phyloP scores from a whole-genome alignment of 2,113 vertebrate species.

The Uria aalge region DNA sequence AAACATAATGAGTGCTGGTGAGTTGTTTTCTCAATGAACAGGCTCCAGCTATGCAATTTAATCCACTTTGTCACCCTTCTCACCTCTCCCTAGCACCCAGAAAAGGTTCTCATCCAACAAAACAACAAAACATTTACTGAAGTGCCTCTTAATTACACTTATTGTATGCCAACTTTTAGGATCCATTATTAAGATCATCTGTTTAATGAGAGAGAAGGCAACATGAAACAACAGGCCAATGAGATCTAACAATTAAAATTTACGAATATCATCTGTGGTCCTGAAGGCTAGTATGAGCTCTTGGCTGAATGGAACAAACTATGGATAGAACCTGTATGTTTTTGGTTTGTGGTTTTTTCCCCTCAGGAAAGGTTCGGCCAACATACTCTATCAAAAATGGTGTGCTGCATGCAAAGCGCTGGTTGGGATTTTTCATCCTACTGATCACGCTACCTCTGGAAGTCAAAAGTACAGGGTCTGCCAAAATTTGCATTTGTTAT shows the following conservation, averaged over 20 bases:
- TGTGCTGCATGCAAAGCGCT: not conserved
- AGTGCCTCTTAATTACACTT: not conserved
- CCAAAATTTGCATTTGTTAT: not conserved
- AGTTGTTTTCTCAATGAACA: not conserved
- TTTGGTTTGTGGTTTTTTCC: not conserved
- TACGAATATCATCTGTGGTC: not conserved
- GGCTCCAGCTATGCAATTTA: not conserved
- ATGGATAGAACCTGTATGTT: not conserved
- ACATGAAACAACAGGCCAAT: not conserved
- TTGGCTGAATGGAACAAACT: not conserved
- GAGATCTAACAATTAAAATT: not conserved
- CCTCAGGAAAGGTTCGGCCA: not conserved
- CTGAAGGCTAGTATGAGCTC: not conserved
- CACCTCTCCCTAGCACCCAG: not conserved
- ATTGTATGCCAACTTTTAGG: not conserved
- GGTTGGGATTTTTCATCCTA: not conserved
- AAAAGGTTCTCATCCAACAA: not conserved
- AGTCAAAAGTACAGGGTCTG: not conserved
- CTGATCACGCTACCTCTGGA: not conserved
- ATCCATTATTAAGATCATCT: not conserved
- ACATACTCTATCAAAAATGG: not conserved
- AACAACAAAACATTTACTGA: not conserved
- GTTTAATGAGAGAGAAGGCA: not conserved
- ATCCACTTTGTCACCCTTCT: not conserved
- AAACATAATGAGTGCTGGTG: not conserved